These are phyloP conservation scores for Periophthalmus modestus DNA, from an alignment of 2,113 vertebrate genomes.

Conservation along the genomic window DNA sequence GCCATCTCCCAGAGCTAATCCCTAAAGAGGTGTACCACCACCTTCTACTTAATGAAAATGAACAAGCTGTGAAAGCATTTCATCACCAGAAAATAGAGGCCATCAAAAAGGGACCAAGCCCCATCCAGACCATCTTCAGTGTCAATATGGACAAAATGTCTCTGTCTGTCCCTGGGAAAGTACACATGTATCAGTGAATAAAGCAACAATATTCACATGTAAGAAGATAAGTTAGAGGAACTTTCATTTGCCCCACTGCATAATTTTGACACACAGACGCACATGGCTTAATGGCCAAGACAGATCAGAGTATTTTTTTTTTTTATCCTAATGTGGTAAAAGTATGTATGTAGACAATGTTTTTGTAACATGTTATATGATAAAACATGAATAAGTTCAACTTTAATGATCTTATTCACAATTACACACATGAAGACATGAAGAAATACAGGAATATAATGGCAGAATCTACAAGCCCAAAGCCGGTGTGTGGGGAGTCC, in stretches of 20 bases:
- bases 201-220: not conserved
- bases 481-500: not conserved
- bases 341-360: not conserved
- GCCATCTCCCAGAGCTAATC: constrained; percentile 80
- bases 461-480: constrained; percentile 7
- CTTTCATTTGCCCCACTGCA: not conserved
- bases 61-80: constrained; percentile 69
- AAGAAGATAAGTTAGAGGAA: not conserved
- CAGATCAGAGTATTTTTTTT: not conserved
- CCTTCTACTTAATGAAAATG: constrained; percentile 84
- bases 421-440: constrained; percentile 18
- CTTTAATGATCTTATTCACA: constrained; percentile 28
- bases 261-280: not conserved
- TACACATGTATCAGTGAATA: constrained; percentile 6
- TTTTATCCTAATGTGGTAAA: not conserved
- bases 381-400: constrained; percentile 24
- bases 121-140: not conserved
- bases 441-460: constrained; percentile 24
- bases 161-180: not conserved
- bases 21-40: constrained; percentile 78
- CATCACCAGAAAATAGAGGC: constrained; percentile 16
- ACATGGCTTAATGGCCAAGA: not conserved
- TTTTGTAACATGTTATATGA: constrained; percentile 26
- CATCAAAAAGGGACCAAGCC: constrained; percentile 22
- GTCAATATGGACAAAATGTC: constrained; percentile 16